Percentiles rank a stretch among this genome's conserved stretches.
These are phyloP conservation scores for Diadumene lineata DNA, from an alignment of 92 coral and sea anemone genomes.

Conservation along the genomic window DNA sequence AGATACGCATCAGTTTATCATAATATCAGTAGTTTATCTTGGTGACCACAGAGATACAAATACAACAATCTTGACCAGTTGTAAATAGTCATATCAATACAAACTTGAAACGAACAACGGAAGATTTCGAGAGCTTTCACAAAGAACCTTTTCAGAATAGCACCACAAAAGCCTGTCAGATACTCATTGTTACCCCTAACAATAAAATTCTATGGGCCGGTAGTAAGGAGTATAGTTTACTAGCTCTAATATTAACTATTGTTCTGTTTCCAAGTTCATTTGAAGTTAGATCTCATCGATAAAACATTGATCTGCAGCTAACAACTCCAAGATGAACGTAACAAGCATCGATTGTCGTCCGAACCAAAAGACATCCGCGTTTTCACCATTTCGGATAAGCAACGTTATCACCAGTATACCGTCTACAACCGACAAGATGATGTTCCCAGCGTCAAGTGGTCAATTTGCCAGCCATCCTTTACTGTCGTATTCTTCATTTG, in stretches of 20 bases:
- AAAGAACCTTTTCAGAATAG: constrained; percentile 10
- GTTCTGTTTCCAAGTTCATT: constrained; percentile 1
- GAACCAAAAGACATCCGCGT: constrained; percentile 21
- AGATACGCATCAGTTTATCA: background rate
- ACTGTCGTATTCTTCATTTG: constrained; percentile 1
- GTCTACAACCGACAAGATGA: background rate
- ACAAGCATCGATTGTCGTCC: background rate
- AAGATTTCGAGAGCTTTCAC: background rate
- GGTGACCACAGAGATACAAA: background rate
- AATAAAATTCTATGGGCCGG: constrained; percentile 11
- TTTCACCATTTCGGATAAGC: constrained; percentile 20
- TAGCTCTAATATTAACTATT: constrained; percentile 9
- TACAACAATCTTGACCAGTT: background rate
- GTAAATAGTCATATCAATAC: background rate
- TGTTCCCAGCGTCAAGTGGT: constrained; percentile 5
- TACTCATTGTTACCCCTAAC: background rate
- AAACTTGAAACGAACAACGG: constrained; percentile 8
- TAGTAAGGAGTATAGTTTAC: constrained; percentile 5
- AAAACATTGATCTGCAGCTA: background rate
- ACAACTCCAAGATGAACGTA: constrained; percentile 11
- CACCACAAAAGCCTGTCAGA: background rate
- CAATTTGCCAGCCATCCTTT: background rate
- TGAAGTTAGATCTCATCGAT: constrained; percentile 5
- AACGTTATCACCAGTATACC: background rate
- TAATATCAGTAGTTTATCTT: background rate